Evolutionary conservation across 1,140 invertebrate species (phyloP), one percentile per base, ranked within the genome.

Genomic region (Bombus cullumanus): DNA sequence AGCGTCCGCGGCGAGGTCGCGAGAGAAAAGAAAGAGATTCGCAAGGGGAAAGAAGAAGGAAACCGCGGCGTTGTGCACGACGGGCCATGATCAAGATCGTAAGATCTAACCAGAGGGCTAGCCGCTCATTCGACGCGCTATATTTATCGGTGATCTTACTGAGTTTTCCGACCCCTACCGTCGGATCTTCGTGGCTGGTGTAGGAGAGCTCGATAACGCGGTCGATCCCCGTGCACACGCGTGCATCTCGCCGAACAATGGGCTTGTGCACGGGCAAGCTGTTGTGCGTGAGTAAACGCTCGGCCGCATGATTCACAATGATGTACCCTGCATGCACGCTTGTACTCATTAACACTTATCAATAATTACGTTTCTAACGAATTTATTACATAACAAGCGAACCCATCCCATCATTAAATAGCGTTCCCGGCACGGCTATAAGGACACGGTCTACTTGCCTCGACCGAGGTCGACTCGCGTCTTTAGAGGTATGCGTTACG

Each of bases 121-220:
- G 89, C 90, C 89, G 89, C 89, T 91, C 89, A 89, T 92, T 92
- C 89, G 90, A 92, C 88, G 90, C 88, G 92, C 83, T 91, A 89
- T 87, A 92, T 93, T 93, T 94, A 93, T 94, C 93, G 93, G 92
- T 91, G 92, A 93, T 94, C 93, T 89, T 92, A 91, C 86, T 80
- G 87, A 92, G 90, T 93, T 94, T 93, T 93, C 92, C 92, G 91
- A 93, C 93, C 90, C 88, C 88, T 88, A 43, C 71, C 69, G 75
- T 80, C 72, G 76, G 79, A 94, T 93, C 90, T 75, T 43, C 39
- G 13, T 47, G n/a, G 12, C 39, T 28, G 34, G 34, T 39, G 34
- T 66, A 57, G 59, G 43, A 47, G 53, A 57, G 72, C 78, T 85
- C 82, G 86, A 87, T 89, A 87, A 79, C 59, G 66, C 76, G 83